Evolutionary conservation across 2,113 vertebrate genomes (phyloP).

Genomic region (Eidolon helvum): DNA sequence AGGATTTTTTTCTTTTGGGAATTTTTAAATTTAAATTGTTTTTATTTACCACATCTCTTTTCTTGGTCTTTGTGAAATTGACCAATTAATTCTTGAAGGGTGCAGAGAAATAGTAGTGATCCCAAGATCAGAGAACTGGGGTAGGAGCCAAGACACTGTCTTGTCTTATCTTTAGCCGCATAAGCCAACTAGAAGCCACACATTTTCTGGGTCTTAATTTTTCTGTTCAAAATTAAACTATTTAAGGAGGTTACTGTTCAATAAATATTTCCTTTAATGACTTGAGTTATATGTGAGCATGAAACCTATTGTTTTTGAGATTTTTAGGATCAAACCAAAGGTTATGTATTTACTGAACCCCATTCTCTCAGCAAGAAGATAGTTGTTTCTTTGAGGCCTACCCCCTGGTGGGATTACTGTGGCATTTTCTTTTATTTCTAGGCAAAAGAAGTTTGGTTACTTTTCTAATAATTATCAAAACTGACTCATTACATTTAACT

Average conservation of each 20-base stretch:
- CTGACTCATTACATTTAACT: neutral
- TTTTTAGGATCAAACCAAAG: neutral
- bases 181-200: neutral
- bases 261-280: neutral
- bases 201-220: slow-evolving; percentile 19
- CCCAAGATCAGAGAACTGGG: neutral
- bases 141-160: neutral
- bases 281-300: neutral
- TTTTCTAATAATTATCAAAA: neutral
- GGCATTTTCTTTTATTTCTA: slow-evolving; percentile 10
- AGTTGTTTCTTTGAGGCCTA: neutral
- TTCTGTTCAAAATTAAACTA: slow-evolving; percentile 5
- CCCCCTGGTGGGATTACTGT: neutral
- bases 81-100: neutral
- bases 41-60: neutral
- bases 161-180: neutral
- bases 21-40: neutral
- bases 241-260: neutral
- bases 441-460: neutral
- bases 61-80: neutral
- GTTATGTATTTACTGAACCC: neutral
- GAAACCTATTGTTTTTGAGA: neutral
- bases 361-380: neutral
- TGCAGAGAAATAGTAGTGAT: neutral
- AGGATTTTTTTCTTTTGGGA: neutral